Evolutionary conservation across 2,797 vertebrate genomes (phyloP).

Genomic region (Spinus pinus): DNA sequence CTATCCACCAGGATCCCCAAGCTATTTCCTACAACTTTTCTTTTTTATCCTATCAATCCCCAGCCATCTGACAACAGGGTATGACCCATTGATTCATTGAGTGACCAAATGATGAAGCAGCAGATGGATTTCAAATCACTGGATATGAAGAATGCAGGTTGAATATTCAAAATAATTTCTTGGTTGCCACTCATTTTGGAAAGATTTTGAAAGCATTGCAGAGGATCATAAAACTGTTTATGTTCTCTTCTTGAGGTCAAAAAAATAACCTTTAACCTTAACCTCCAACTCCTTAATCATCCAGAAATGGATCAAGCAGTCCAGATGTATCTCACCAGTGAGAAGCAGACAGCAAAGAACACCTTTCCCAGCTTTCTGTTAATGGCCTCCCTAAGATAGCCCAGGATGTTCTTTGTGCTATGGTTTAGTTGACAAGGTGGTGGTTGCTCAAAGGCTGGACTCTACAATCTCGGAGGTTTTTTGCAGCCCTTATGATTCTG

Average conservation of each 20-base stretch:
- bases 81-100: background rate
- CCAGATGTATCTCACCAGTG: background rate
- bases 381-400: background rate
- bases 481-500: background rate
- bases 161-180: background rate
- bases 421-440: background rate
- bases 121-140: background rate
- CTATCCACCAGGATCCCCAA: background rate
- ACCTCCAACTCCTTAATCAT: background rate
- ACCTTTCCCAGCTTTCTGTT: background rate
- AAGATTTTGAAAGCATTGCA: background rate
- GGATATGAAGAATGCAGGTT: background rate
- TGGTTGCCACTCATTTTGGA: background rate
- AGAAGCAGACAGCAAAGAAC: background rate
- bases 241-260: background rate
- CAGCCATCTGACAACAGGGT: background rate
- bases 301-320: background rate
- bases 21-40: background rate
- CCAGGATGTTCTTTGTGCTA: background rate
- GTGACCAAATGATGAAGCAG: background rate
- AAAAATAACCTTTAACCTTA: background rate
- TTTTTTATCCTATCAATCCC: background rate
- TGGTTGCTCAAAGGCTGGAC: background rate
- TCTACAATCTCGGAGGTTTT: background rate
- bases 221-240: background rate